Conservation (phyloP, 2,113 vertebrate genomes). For the Chloropsis hardwickii region DNA sequence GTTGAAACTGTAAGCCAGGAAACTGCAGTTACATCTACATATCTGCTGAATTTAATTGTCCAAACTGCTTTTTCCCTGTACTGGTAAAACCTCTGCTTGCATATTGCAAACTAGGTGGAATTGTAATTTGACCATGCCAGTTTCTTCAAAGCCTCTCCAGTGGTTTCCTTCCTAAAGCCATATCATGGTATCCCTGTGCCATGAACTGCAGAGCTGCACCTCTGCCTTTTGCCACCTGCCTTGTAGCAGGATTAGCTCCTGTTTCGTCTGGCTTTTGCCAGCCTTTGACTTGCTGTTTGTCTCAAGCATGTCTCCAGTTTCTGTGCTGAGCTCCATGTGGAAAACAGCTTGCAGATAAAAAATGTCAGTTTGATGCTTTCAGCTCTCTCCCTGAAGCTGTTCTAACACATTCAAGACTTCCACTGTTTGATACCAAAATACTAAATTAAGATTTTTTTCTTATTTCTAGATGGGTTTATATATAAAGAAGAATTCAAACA, state of each 20-base stretch:
- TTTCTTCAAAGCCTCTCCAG: background rate
- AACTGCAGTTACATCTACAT: background rate
- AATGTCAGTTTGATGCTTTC: background rate
- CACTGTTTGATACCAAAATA: background rate
- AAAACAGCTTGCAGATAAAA: background rate
- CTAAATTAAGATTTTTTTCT: background rate
- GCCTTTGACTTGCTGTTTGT: background rate
- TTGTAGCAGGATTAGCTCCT: background rate
- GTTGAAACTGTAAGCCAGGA: background rate
- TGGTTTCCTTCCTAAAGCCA: background rate
- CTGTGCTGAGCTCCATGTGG: background rate
- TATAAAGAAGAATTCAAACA: background rate
- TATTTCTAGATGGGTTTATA: background rate
- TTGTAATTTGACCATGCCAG: background rate
- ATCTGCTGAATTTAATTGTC: background rate
- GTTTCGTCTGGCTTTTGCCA: background rate
- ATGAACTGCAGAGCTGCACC: background rate
- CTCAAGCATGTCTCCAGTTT: background rate
- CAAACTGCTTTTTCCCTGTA: background rate
- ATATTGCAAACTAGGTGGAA: background rate
- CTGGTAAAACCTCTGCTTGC: background rate
- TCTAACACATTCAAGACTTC: background rate
- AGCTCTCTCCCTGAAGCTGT: background rate
- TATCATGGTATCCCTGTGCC: background rate
- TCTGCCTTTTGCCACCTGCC: background rate